Percentiles rank a stretch among this genome's conserved stretches.
phyloP scores from a whole-genome alignment of 1,140 invertebrate genomes.

The Bombus fervidus region DNA sequence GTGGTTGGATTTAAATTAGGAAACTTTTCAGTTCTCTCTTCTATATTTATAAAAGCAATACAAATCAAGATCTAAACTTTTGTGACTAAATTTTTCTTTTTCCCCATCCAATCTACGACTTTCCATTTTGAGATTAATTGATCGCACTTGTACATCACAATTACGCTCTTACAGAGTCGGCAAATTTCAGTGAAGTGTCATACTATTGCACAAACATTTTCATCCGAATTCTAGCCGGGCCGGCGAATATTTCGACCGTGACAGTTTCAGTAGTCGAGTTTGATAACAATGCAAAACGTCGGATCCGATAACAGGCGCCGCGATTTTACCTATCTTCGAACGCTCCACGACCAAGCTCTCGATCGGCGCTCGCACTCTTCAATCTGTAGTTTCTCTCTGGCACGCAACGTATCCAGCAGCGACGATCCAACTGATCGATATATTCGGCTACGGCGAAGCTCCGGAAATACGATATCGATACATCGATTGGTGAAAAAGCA shows the following conservation, averaged over 20 bases:
- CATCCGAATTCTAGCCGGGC: conserved; percentile 6
- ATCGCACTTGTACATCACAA: no score
- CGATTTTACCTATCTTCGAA: conserved; percentile 65
- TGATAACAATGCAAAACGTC: conserved; percentile 57
- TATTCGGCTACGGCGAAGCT: conserved; percentile 28
- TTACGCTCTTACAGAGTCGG: not conserved
- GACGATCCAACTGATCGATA: conserved; percentile 5
- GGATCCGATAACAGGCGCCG: conserved; percentile 31
- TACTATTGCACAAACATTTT: not conserved
- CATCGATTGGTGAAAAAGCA: conserved; percentile 33
- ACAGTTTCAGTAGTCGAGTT: conserved; percentile 43
- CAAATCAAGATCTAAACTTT: not conserved
- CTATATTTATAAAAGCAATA: not conserved
- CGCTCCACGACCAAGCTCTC: conserved; percentile 10
- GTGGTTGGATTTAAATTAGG: no score
- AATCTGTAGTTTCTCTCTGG: conserved; percentile 64
- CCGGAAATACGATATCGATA: conserved; percentile 25
- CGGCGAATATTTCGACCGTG: conserved; percentile 35
- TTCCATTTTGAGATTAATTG: no score
- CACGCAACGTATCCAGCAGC: conserved; percentile 30
- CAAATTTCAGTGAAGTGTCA: no score
- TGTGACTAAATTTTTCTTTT: not conserved
- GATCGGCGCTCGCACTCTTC: conserved; percentile 41
- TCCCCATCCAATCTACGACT: not conserved
- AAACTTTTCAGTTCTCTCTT: no score